Base-by-base conservation (phyloP, 2,113 vertebrate species). In the Aphelocoma coerulescens region DNA sequence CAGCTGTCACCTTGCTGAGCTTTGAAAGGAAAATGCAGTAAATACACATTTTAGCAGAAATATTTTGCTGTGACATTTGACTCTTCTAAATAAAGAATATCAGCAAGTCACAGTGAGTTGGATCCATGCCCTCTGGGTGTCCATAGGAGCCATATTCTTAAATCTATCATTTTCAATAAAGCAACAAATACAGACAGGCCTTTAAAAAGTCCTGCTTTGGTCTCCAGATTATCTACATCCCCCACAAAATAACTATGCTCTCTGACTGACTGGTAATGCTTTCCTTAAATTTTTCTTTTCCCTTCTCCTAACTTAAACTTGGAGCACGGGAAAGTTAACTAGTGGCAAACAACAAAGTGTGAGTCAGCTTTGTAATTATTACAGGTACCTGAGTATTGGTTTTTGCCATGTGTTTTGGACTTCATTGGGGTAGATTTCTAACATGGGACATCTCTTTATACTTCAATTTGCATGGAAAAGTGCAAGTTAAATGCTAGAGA, bases 1-100 rank as follows among this genome's bases (percentile, higher is more conserved):
- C 94, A 95, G 82, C 96, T 96, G 92, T 93, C 94, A 97, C 93
- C 94, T 96, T 89, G 91, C 84, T 63, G 87, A 88, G 91, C 75
- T 92, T 91, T 89, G 73, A 83, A 74, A 91, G 78, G 87, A 94
- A 92, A 89, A 96, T 83, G 71, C 74, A 67, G 94, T 79, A 95
- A 94, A 95, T 91, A 80, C 71, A 76, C 81, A 43, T 91, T 95
- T 95, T 89, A 92, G 80, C 76, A 81, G 89, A 89, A 95, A 89
- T 85, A 85, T 95, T 96, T 95, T 85, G 54, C 77, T 61, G 41
- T 85, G 86, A 54, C 76, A 85, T 93, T 93, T 93, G 88, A 73
- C 86, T 95, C 66, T 68, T 82, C 43, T 79, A 88, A 96, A 96
- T 93, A 95, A 96, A 94, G 83, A 88, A 72, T 92, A 83, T 28